Evolutionary conservation across 2,113 vertebrate species (phyloP).

Genomic region (Corythaixoides concolor): DNA sequence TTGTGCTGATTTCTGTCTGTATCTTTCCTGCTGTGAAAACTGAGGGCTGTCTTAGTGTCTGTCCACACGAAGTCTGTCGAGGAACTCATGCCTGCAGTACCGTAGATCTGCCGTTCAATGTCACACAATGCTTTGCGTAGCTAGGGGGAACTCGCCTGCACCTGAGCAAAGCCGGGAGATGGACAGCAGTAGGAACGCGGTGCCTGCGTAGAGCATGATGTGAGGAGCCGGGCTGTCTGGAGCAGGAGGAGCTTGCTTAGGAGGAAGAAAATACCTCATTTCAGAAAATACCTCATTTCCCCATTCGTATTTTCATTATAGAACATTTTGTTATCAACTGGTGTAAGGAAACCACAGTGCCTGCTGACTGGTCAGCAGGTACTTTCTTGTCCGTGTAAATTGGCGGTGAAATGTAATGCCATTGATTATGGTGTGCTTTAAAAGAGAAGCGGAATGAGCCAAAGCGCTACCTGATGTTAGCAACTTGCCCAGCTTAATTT

Average conservation of each 20-base stretch:
- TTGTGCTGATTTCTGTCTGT: not conserved
- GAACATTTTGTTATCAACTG: not conserved
- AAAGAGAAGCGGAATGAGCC: not conserved
- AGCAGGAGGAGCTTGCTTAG: not conserved
- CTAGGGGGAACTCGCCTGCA: not conserved
- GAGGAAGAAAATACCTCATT: not conserved
- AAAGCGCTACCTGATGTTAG: not conserved
- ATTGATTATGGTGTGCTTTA: not conserved
- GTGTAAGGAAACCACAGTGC: not conserved
- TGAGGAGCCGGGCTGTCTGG: not conserved
- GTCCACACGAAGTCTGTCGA: not conserved
- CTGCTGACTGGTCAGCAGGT: not conserved
- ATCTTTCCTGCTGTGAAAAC: not conserved
- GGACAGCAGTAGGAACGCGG: fast-evolving
- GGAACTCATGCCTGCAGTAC: not conserved
- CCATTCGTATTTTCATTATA: not conserved
- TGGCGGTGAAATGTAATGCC: not conserved
- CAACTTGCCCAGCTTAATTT: not conserved
- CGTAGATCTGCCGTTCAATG: fast-evolving
- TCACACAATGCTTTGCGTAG: not conserved
- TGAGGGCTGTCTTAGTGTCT: not conserved
- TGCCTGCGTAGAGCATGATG: fast-evolving
- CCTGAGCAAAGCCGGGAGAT: not conserved
- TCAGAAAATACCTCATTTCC: not conserved
- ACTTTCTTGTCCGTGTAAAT: not conserved